Percentiles rank a stretch among this genome's conserved stretches.
phyloP scores from a whole-genome alignment of 1,140 invertebrate genomes.

The Tetragonula clypearis region DNA sequence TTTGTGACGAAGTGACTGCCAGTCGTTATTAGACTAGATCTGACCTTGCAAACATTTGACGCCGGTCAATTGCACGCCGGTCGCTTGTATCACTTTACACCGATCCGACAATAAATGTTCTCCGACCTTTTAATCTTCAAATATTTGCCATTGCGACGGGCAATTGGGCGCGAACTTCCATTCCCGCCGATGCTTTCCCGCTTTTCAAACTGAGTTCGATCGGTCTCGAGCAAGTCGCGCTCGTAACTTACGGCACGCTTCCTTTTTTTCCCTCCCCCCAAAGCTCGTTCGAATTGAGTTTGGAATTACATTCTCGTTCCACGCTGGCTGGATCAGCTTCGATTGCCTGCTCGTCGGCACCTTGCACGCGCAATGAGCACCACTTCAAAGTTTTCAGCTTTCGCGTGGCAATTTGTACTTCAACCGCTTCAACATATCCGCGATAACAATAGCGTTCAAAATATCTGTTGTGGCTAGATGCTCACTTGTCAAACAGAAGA shows the following conservation, averaged over 20 bases:
- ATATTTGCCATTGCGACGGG: not conserved
- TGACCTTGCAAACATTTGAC: slow-evolving; percentile 28
- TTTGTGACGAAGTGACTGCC: not conserved
- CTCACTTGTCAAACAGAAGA: not conserved
- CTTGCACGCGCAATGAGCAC: not conserved
- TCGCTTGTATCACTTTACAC: slow-evolving; percentile 6
- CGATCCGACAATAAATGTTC: slow-evolving; percentile 1
- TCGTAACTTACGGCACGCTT: not conserved
- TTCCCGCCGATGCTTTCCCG: not conserved
- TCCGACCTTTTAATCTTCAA: not conserved
- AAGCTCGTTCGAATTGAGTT: not conserved
- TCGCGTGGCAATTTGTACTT: not conserved
- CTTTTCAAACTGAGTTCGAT: not conserved
- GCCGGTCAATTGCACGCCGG: slow-evolving; percentile 1
- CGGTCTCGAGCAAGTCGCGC: not conserved
- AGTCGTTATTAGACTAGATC: slow-evolving; percentile 35
- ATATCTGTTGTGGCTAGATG: no score
- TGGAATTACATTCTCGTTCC: not conserved
- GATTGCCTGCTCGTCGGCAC: not conserved
- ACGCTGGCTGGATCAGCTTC: not conserved
- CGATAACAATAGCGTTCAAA: not conserved
- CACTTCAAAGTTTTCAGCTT: not conserved
- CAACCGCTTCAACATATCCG: not conserved
- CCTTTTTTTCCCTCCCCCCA: not conserved
- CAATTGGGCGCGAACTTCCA: not conserved